Base-by-base conservation (phyloP, 2,113 vertebrate species). In the Ophiodon elongatus region DNA sequence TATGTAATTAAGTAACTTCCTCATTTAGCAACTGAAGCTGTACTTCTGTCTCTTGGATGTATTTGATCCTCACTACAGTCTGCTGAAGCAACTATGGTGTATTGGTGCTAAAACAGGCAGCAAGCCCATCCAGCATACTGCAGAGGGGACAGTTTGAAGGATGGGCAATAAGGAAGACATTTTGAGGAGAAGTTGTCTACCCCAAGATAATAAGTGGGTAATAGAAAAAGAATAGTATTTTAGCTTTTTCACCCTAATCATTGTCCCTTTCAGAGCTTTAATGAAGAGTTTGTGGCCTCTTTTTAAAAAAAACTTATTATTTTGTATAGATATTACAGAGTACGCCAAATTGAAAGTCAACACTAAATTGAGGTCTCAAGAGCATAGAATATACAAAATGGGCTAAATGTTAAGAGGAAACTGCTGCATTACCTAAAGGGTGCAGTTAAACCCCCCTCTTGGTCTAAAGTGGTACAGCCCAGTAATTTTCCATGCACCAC, bases 401-500 rank as follows among this genome's bases (percentile, higher is more conserved):
- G 23, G 47, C 19, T 50, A 64, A 78, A 74, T n/a, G 23, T 77
- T 13, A 56, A 57, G 47, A 69, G 15, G 33, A 82, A 72, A 47
- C 33, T 82, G 43, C 69, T 81, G 73, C 74, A 89, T 76, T 70
- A 31, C 27, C 33, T n/a, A 66, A n/a, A 76, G 35, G 84, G 41
- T 79, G 23, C 25, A 73, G 10, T 39, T 23, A 23, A 70, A 41
- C 29, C 71, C 88, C 85, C 84, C 80, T 75, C n/a, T 56, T 83
- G 35, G 78, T 47, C 31, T 56, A 50, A 85, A 88, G 43, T 94
- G 93, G 94, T 94, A 89, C 85, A 88, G 76, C 29, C 88, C 87
- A 91, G 94, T 94, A 89, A 85, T 94, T 94, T 94, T 93, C 93
- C 92, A 94, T 89, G 76, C 52, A 8, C 75, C 87, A 83, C 81